Percentiles rank a stretch among this genome's conserved stretches.
These are phyloP conservation scores for Cryptus armator DNA, from an alignment of 2,888 invertebrate genomes.

Conservation along the genomic window DNA sequence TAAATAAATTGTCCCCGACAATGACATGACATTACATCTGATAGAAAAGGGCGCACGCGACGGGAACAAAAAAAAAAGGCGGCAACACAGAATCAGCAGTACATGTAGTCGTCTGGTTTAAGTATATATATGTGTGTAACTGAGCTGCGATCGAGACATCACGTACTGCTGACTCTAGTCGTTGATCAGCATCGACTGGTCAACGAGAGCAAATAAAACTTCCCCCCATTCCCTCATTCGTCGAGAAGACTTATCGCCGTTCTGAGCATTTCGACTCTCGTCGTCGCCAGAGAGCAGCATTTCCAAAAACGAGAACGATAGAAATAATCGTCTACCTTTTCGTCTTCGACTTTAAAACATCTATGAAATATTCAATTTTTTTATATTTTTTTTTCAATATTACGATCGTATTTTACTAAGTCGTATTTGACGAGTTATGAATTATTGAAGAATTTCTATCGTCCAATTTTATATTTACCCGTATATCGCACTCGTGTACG, in stretches of 20 bases:
- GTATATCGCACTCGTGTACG: slow-evolving; percentile 10
- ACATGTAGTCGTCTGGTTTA: background rate
- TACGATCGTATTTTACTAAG: background rate
- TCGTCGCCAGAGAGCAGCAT: slow-evolving; percentile 51
- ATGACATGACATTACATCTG: background rate
- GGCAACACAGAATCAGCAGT: slow-evolving; percentile 3
- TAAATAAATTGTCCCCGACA: background rate
- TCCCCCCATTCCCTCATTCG: slow-evolving; percentile 40
- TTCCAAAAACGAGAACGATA: background rate
- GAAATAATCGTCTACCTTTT: background rate
- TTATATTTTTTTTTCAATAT: background rate
- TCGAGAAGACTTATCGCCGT: slow-evolving; percentile 32
- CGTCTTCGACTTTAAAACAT: background rate
- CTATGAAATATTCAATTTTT: background rate
- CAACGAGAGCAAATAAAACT: slow-evolving; percentile 63
- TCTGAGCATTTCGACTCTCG: slow-evolving; percentile 35
- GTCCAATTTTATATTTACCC: background rate
- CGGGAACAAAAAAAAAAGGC: background rate
- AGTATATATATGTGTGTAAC: background rate
- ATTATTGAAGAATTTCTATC: slow-evolving; percentile 6
- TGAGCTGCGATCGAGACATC: slow-evolving; percentile 53
- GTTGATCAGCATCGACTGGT: slow-evolving; percentile 67
- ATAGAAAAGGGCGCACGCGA: background rate
- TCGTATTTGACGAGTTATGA: slow-evolving; percentile 2
- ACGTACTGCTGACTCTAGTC: slow-evolving; percentile 66